These are phyloP conservation scores for Pipra filicauda DNA, from an alignment of 2,113 vertebrate genomes.

Conservation along the genomic window DNA sequence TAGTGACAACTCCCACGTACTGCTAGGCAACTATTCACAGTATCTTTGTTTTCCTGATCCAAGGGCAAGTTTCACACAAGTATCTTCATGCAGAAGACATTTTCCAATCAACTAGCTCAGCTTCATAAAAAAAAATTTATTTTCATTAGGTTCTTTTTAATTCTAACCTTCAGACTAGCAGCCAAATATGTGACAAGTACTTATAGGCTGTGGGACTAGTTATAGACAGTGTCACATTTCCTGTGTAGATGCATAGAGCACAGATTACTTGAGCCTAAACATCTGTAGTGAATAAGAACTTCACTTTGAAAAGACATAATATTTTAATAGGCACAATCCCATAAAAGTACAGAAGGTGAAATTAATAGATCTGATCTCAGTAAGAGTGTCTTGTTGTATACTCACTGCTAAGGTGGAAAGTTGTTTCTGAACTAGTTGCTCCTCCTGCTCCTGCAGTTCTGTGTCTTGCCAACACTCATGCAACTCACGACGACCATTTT, in stretches of 20 bases:
- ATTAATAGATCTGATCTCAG: not conserved
- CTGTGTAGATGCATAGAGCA: not conserved
- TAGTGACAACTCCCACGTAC: not conserved
- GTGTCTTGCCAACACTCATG: not conserved
- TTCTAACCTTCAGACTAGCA: not conserved
- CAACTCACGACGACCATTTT: not conserved
- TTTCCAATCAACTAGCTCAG: not conserved
- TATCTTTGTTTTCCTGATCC: not conserved
- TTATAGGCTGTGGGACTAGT: not conserved
- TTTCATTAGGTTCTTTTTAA: not conserved
- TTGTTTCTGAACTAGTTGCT: not conserved
- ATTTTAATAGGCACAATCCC: not conserved
- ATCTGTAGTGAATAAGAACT: not conserved
- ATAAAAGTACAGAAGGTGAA: not conserved
- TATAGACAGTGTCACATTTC: not conserved
- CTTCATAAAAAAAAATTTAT: not conserved
- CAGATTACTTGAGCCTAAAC: not conserved
- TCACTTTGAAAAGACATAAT: not conserved
- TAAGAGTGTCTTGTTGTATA: not conserved
- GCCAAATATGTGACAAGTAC: not conserved
- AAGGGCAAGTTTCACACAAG: not conserved
- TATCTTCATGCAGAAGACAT: not conserved
- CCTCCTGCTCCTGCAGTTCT: not conserved
- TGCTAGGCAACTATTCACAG: not conserved
- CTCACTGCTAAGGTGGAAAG: not conserved